phyloP scores from a whole-genome alignment of 2,797 vertebrate species.

The Mycteria americana region DNA sequence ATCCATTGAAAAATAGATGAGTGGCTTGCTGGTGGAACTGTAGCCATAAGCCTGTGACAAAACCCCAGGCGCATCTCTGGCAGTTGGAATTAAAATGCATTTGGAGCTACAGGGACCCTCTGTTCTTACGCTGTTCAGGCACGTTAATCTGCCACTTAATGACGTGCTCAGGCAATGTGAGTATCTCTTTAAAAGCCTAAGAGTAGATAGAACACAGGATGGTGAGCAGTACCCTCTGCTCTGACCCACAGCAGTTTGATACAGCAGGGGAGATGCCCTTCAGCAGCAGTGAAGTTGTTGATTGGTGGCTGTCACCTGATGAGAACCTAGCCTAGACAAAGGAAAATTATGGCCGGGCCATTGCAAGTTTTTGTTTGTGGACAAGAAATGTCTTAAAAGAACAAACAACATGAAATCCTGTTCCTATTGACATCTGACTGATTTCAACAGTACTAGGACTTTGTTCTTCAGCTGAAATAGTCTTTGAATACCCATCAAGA shows the following conservation, averaged over 20 bases:
- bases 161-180: accelerated
- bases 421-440: neutral
- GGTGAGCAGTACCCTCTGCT: neutral
- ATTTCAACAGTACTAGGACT: neutral
- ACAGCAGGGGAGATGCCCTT: no score
- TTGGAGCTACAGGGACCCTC: neutral
- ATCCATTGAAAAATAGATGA: accelerated
- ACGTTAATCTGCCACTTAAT: neutral
- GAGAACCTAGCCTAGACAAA: neutral
- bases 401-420: neutral
- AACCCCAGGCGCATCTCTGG: neutral
- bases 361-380: no score
- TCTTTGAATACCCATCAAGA: neutral
- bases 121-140: neutral
- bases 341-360: neutral
- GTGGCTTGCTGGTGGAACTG: neutral
- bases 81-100: neutral
- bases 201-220: neutral
- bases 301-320: neutral
- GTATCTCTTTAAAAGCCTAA: neutral
- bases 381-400: neutral
- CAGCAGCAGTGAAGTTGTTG: neutral
- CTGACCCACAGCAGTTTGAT: neutral
- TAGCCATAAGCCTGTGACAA: neutral
- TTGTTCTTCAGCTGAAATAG: neutral